Evolutionary conservation across 2,797 vertebrate genomes (phyloP).

Genomic region (Rhabdomys pumilio): DNA sequence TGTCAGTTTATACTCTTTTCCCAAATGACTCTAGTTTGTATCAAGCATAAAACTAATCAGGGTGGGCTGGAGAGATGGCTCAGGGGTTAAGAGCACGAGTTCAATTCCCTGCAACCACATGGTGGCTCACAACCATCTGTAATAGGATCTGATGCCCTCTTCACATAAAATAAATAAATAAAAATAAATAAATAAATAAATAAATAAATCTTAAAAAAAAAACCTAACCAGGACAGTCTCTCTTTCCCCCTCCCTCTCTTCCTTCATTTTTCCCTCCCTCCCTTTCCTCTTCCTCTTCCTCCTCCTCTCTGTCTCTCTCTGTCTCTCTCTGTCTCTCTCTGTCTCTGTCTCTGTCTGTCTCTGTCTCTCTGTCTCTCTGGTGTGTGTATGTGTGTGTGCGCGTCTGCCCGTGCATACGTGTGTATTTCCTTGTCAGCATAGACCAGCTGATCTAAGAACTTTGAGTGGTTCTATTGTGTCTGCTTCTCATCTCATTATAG

Average conservation of each 20-base stretch:
- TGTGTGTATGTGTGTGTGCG: neutral
- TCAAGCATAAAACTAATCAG: neutral
- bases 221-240: neutral
- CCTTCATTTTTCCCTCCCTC: no score
- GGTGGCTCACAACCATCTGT: no score
- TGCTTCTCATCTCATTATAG: neutral
- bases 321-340: rapidly evolving
- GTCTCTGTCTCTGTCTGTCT: no score
- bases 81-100: no score
- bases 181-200: no score
- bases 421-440: neutral
- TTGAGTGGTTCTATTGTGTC: rapidly evolving
- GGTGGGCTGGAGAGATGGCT: no score
- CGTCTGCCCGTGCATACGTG: neutral
- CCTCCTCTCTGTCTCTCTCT: no score
- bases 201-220: no score
- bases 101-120: no score
- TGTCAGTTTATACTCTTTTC: neutral
- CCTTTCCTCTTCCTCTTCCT: no score
- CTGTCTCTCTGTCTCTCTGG: neutral
- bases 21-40: neutral
- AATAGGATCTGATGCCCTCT: no score
- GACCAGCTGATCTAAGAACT: neutral
- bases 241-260: neutral
- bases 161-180: no score